Base-by-base conservation (phyloP, 2,113 vertebrate species). In the Holacanthus passer region DNA sequence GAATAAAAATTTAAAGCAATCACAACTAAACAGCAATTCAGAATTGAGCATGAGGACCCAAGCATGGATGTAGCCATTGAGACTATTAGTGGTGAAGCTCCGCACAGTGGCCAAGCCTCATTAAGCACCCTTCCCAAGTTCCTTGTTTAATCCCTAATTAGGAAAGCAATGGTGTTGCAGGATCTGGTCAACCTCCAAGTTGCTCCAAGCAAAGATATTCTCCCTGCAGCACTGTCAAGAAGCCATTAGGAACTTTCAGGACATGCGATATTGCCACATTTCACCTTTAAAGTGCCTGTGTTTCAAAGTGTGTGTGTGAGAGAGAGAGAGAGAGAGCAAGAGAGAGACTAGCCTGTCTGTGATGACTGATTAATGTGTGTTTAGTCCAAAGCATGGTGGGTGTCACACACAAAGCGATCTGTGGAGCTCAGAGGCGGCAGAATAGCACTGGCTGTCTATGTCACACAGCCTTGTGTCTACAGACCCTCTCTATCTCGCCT, bases 111-210 rank as follows among this genome's bases (percentile, higher is more conserved):
- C 81, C 88, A 86, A 82, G 91, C 82, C 89, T 93, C 89, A 92
- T 93, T 91, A 91, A 83, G 47, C 67, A 64, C 24, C 76, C 73
- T 70, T 88, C 87, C 84, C 89, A 87, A 87, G 83, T 82, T 83
- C 83, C 88, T 88, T 64, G 56, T 89, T 90, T 70, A 73, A 79
- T 67, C 64, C 69, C 79, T 87, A 91, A 94, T 93, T 94, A 93
- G 81, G 65, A 22, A 48, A 91, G 69, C 66, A 81, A 68, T 79
- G 62, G 74, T 84, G 85, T 77, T 83, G 77, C 66, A 68, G 59
- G 76, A 84, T 77, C 77, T 84, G 83, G 80, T 89, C 83, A 70
- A 92, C 77, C 85, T 88, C 89, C 85, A 86, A 90, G 87, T 70
- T 17, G 27, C 73, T 84, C 47, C 35, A 37, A 73, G 62, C 76